These are phyloP conservation scores for Batillaria attramentaria DNA, from an alignment of 1,140 invertebrate species.

Conservation along the genomic window DNA sequence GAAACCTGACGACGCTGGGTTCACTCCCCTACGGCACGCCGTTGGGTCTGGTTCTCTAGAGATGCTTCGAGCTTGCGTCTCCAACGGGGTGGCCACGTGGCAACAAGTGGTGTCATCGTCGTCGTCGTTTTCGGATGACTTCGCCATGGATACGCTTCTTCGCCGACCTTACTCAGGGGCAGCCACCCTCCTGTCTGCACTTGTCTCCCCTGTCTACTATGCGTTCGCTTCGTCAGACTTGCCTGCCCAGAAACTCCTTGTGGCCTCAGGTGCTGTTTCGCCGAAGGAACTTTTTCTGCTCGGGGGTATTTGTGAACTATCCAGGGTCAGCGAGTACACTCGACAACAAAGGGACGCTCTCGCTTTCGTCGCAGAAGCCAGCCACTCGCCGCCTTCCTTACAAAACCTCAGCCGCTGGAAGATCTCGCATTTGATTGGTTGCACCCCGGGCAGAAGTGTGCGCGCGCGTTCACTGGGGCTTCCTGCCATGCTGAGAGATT, in stretches of 20 bases:
- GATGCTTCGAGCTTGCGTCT: constrained; percentile 8
- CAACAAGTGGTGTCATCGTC: too few relatives aligned
- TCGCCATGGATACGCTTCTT: too few relatives aligned
- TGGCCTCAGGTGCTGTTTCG: not conserved
- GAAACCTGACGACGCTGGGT: not conserved
- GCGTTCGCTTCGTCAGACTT: not conserved
- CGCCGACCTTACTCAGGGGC: too few relatives aligned
- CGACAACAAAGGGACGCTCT: not conserved
- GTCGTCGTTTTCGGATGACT: too few relatives aligned
- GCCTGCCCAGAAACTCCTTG: not conserved
- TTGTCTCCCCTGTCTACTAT: not conserved
- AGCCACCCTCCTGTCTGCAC: not conserved
- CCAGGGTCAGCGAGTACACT: not conserved
- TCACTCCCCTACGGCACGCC: constrained; percentile 21
- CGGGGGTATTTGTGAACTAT: not conserved
- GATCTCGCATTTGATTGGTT: constrained; percentile 19
- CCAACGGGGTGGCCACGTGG: not conserved
- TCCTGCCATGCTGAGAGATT: constrained; percentile 2
- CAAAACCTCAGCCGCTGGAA: constrained; percentile 6
- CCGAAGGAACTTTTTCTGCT: not conserved
- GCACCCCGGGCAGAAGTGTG: not conserved
- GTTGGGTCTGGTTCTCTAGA: not conserved
- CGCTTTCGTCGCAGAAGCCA: not conserved
- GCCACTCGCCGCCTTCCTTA: not conserved
- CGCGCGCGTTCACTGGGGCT: not conserved